Evolutionary conservation across 1,140 invertebrate genomes (phyloP), one percentile per base, ranked within the genome.

Genomic region (Dinoponera quadriceps): DNA sequence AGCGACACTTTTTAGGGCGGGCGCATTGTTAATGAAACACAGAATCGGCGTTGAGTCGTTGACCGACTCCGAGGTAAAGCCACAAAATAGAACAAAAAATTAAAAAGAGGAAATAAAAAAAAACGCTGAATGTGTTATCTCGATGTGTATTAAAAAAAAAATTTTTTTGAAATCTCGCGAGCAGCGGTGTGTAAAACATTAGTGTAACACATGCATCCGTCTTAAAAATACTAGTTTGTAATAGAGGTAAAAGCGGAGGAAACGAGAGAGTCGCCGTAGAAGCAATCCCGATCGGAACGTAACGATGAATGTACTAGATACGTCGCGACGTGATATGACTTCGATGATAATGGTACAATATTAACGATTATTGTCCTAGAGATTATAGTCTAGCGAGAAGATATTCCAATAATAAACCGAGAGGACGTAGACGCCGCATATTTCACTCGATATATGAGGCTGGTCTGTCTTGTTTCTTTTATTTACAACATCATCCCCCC

Each of bases 311-410:
- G 89, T 90, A 84, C 87, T 90, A 90, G 75, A 91, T 89, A 88
- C 86, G 87, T 90, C 88, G 84, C 88, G 75, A 83, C 54, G 71
- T 77, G 84, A 88, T 65, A 90, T 74, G 85, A 85, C 33, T 86
- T 86, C 60, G 84, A 82, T 74, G 87, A 91, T 91, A 90, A 91
- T 85, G 85, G 89, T 92, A 92, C 89, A 90, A 90, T 91, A 91
- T 90, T 91, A 90, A 88, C 55, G 75, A 91, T 91, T 92, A 91
- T 91, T 91, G 90, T 92, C 89, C 85, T 92, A 92, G 92, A 89
- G 57, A 75, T 72, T 92, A n/a, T n/a, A 91, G 91, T 88, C 72
- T 91, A 92, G 87, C 65, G 20, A 82, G 62, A 86, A 84, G 82
- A 90, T 87, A 91, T 90, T 93, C 87, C 77, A 91, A 89, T 88